Base-by-base conservation (phyloP, 1,140 invertebrate species). In the Philotrypesis tridentata region DNA sequence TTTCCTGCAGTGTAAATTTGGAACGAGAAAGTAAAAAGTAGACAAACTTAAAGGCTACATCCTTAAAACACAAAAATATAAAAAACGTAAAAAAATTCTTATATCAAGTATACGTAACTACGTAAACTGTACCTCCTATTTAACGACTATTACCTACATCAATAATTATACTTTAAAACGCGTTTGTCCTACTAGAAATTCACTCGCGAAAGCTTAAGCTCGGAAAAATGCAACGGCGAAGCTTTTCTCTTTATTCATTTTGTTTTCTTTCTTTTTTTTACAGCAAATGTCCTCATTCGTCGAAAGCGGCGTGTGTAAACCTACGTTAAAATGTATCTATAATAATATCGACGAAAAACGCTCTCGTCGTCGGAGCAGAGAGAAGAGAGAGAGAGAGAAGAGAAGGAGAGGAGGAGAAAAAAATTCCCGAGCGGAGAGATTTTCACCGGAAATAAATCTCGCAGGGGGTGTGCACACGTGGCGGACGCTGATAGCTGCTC, bases 141-240 rank as follows among this genome's bases (percentile, higher is more conserved):
- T 79, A 79, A 70, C 17, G 65, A 29, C 63, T 68, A 77, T 14
- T 75, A 55, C n/a, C n/a, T n/a, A n/a, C n/a, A n/a, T n/a, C n/a
- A n/a, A n/a, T n/a, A n/a, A n/a, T 43, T 27, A 40, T 48, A 12
- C 14, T 43, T 77, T 43, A 17, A 67, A 67, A 77, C 14, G 14
- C 14, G 2, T 0, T 0, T 17, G 17, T 77, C 23, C 25, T 77
- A 76, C 23, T 40, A 67, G 33, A 48, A 68, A 43, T 67, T 67
- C 37, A 33, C 75, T 77, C 29, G 71, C 43, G 29, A 40, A 68
- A 79, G 70, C 40, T 43, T 70, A 70, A 79, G 17, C 37, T 72
- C 61, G 14, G 14, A 61, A 63, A 79, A 79, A 6, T 72, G 60
- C 60, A 43, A 65, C 29, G 60, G 60, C 67, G 31, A 37, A 37